Evolutionary conservation across 1,140 invertebrate species (phyloP).

Genomic region (Contarinia nasturtii): DNA sequence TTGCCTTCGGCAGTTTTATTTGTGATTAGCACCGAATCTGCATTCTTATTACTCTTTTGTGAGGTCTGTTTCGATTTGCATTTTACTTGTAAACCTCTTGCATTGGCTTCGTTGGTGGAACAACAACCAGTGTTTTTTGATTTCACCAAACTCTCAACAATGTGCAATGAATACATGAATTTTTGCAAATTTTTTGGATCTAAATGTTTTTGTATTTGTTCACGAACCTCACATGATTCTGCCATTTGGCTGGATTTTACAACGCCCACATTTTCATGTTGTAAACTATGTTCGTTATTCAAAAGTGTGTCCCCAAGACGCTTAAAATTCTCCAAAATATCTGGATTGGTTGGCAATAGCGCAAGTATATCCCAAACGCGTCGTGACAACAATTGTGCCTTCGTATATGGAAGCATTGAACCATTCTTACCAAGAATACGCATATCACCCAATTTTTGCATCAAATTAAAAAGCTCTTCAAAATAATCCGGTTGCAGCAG

Average conservation of each 20-base stretch:
- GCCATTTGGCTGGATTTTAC: no score
- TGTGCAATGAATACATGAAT: conserved; percentile 86
- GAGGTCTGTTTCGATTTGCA: not conserved
- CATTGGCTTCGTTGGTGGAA: not conserved
- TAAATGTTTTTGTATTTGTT: conserved; percentile 48
- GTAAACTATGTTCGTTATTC: not conserved
- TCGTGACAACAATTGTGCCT: conserved; percentile 74
- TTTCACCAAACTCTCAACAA: conserved; percentile 46
- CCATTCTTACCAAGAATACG: conserved; percentile 48
- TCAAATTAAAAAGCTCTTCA: conserved; percentile 71
- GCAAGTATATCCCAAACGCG: conserved; percentile 87
- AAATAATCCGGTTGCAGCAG: conserved; percentile 72
- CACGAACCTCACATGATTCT: conserved; percentile 19
- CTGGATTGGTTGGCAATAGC: conserved; percentile 73
- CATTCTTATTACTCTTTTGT: not conserved
- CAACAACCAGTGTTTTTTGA: conserved; percentile 2
- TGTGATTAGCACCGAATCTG: no score
- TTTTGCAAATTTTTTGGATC: conserved; percentile 79
- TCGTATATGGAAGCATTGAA: conserved; percentile 65
- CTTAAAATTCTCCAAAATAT: conserved; percentile 65
- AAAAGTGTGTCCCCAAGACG: conserved; percentile 27
- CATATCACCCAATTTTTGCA: conserved; percentile 75
- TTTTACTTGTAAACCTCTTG: not conserved
- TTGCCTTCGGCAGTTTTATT: not conserved
- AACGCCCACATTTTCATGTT: conserved; percentile 14